Conservation (phyloP, 2,113 vertebrate genomes). For the Platichthys flesus region DNA sequence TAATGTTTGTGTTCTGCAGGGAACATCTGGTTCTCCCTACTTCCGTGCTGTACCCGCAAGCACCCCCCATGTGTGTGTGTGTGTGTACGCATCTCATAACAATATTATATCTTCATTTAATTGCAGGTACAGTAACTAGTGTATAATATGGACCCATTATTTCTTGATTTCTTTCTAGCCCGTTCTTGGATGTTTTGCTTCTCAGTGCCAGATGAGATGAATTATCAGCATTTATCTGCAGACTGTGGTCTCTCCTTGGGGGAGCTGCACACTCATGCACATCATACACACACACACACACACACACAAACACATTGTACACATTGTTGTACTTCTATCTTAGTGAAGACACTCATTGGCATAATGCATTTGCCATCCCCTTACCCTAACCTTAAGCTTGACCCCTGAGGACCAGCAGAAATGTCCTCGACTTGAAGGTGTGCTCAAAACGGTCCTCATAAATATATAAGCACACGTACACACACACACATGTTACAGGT, state of each 20-base stretch:
- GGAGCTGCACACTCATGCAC: slow-evolving; percentile 28
- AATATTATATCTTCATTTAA: not conserved
- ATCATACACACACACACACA: not conserved
- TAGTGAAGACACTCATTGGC: too few species aligned
- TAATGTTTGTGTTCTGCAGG: slow-evolving; percentile 25
- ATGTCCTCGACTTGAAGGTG: too few species aligned
- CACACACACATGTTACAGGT: slow-evolving; percentile 5
- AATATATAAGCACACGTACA: too few species aligned
- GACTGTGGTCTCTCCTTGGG: slow-evolving; percentile 30
- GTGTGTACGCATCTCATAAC: not conserved
- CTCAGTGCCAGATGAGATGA: slow-evolving; percentile 34
- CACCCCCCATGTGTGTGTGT: not conserved
- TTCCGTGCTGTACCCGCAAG: slow-evolving; percentile 11
- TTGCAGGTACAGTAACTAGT: not conserved
- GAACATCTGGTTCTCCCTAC: slow-evolving; percentile 41
- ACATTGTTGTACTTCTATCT: not conserved
- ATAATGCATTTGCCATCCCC: too few species aligned
- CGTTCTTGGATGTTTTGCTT: not conserved
- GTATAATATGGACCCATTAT: not conserved
- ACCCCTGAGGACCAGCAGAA: too few species aligned
- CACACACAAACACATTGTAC: not conserved
- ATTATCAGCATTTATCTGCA: slow-evolving; percentile 55
- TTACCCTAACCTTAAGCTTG: too few species aligned
- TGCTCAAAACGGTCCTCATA: too few species aligned
- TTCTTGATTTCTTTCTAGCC: not conserved